Evolutionary conservation across 2,113 vertebrate genomes (phyloP).

Genomic region (Otocyon megalotis): DNA sequence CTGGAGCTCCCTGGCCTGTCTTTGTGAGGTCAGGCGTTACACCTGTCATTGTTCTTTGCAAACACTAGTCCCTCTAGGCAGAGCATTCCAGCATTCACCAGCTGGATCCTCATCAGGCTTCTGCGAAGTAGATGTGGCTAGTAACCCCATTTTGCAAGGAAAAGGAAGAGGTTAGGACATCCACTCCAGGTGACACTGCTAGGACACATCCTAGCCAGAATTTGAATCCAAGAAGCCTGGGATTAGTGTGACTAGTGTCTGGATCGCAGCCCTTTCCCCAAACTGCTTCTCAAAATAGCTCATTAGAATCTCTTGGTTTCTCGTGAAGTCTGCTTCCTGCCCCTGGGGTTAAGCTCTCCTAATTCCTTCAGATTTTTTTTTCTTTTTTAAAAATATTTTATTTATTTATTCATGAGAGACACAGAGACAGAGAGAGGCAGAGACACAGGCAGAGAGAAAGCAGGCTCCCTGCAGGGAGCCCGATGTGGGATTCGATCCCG

Average conservation of each 20-base stretch:
- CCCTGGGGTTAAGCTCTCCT: neutral
- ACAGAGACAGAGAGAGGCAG: too few species aligned
- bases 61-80: neutral
- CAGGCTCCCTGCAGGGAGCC: too few species aligned
- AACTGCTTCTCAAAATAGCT: rapidly evolving
- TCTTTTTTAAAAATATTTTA: too few species aligned
- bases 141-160: neutral
- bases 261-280: rapidly evolving
- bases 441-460: too few species aligned
- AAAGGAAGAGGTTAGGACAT: too few species aligned
- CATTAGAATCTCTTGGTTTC: neutral
- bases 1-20: too few species aligned
- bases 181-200: rapidly evolving
- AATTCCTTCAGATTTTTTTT: neutral
- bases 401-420: too few species aligned
- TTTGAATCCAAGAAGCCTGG: neutral
- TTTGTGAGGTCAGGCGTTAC: rapidly evolving
- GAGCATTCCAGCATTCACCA: rapidly evolving
- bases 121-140: neutral
- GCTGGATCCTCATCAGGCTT: too few species aligned
- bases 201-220: rapidly evolving
- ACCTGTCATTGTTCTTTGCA: rapidly evolving
- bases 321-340: neutral
- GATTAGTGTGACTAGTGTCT: rapidly evolving
- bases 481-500: too few species aligned